Conservation (phyloP, 2,113 vertebrate genomes). For the Passer domesticus region DNA sequence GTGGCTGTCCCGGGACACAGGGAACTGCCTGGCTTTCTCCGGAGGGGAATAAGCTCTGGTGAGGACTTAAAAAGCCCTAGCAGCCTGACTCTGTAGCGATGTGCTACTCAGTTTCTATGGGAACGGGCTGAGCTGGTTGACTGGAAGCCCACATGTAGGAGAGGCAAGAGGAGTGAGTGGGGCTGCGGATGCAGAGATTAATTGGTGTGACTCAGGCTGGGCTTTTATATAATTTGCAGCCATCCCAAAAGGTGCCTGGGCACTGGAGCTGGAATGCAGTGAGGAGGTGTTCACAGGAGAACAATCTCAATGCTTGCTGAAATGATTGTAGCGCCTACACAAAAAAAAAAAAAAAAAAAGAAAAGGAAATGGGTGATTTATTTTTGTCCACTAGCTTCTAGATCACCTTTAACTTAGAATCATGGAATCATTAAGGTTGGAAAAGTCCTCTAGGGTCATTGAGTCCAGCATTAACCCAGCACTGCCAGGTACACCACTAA, state of each 20-base stretch:
- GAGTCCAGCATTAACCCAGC: not conserved
- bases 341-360: not conserved
- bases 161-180: constrained; percentile 13
- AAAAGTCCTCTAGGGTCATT: not conserved
- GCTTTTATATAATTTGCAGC: constrained; percentile 36
- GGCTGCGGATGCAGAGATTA: constrained; percentile 38
- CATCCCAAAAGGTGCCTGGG: not conserved
- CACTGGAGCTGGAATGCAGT: not conserved
- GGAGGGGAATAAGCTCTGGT: not conserved
- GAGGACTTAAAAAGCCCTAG: not conserved
- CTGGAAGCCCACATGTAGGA: constrained; percentile 18
- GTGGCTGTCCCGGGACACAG: not conserved
- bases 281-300: not conserved
- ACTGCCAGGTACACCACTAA: not conserved
- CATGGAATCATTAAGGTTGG: not conserved
- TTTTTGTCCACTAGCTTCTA: not conserved
- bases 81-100: not conserved
- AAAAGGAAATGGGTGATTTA: not conserved
- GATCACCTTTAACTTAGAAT: not conserved
- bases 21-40: not conserved
- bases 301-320: not conserved
- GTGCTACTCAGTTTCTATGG: constrained; percentile 62
- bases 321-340: not conserved
- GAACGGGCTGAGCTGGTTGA: constrained; percentile 42
- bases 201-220: constrained; percentile 60